Base-by-base conservation (phyloP, 2,888 invertebrate genomes). In the Ditylenchus weischeri region DNA sequence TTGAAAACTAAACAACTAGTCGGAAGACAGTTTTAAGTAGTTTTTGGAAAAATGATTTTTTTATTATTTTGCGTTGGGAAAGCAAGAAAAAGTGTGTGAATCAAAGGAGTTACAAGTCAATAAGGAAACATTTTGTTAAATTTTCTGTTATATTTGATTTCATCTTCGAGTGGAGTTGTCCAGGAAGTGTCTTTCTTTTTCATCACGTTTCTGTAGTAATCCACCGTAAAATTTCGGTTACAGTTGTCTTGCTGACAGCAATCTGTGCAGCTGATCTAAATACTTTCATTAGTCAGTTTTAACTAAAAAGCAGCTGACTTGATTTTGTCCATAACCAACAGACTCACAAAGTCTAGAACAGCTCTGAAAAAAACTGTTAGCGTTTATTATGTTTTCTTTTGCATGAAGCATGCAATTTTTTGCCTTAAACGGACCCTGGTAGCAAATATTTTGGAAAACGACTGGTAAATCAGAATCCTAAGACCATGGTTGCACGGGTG, bases 301-400 rank as follows among this genome's bases (percentile, higher is more conserved):
- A n/a, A 29, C 18, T 18, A 65, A 29, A 38, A 36, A 65, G 18
- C 35, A 19, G 10, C 60, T 35, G 8, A 78, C 78, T 71, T 78
- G 79, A 70, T 79, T 73, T 23, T 75, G 74, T n/a, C 80, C 80
- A 61, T 78, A 80, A 63, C 79, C 80, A 43, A 75, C 76, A 13
- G 76, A 75, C 59, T 80, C 80, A 65, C 79, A 79, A 36, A 43
- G 43, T 15, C 5, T 43, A 43, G 43, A 43, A 15, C 43, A 43
- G 8, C 13, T 43, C 43, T 43, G 43, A 43, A 43, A 43, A 43
- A 43, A 11, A 38, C 38, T 38, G 6, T 38, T 38, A 38, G 38
- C 38, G 11, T 6, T 38, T 38, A 38, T 11, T 6, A 38, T 6
- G 15, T 10, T 2, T 8, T 10, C 43, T 15, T 13, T 43, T 10